phyloP scores from a whole-genome alignment of 2,797 vertebrate species.

The Centropyge bicolor region DNA sequence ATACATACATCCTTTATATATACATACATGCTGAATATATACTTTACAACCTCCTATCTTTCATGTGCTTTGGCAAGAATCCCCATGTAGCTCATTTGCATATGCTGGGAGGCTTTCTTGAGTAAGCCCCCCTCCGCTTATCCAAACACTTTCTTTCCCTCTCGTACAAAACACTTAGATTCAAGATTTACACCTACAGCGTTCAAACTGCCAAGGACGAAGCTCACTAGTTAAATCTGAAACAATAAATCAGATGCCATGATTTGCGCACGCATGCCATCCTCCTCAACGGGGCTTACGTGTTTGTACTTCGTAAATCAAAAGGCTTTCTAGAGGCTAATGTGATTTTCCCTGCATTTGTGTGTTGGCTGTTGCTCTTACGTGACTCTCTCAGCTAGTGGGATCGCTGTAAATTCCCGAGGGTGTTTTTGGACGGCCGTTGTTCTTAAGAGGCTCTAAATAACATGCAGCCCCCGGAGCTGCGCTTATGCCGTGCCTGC shows the following conservation, averaged over 20 bases:
- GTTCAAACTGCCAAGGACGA: constrained; percentile 59
- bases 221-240: constrained; percentile 61
- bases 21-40: not conserved
- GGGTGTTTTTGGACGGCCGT: constrained; percentile 71
- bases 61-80: constrained; percentile 59
- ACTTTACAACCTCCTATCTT: constrained; percentile 45
- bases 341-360: constrained; percentile 71
- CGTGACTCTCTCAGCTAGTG: constrained; percentile 59
- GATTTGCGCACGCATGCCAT: constrained; percentile 50
- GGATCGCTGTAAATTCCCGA: constrained; percentile 64
- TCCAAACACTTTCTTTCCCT: constrained; percentile 66
- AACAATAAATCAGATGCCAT: constrained; percentile 70
- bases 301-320: constrained; percentile 69
- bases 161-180: constrained; percentile 69
- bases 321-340: constrained; percentile 70
- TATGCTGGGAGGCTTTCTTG: constrained; percentile 61
- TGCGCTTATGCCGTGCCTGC: constrained; percentile 51
- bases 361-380: constrained; percentile 62
- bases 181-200: constrained; percentile 71
- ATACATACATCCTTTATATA: not conserved
- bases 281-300: constrained; percentile 44
- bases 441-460: constrained; percentile 72
- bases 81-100: constrained; percentile 64
- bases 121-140: constrained; percentile 70
- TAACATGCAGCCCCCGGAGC: constrained; percentile 55